Evolutionary conservation across 2,113 vertebrate species (phyloP).

Genomic region (Fukomys damarensis): DNA sequence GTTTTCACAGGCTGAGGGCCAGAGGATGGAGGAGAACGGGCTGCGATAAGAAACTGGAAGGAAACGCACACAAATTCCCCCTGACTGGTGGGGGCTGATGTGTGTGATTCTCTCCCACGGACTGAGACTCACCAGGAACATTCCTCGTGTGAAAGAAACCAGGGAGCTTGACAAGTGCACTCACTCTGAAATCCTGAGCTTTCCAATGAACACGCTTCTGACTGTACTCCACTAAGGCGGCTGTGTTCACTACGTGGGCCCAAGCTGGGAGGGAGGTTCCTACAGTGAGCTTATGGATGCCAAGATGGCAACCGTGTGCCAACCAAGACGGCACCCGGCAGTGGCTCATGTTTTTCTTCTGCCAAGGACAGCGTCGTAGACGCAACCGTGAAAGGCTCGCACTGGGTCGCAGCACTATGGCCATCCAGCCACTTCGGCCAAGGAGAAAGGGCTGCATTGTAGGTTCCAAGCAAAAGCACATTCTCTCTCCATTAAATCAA

Average conservation of each 20-base stretch:
- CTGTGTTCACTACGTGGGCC: neutral
- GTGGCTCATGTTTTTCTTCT: neutral
- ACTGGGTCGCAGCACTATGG: neutral
- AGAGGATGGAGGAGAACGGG: constrained; percentile 34
- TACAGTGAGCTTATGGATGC: neutral
- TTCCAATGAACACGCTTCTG: neutral
- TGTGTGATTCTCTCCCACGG: neutral
- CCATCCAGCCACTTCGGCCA: constrained; percentile 18
- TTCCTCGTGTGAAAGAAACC: neutral
- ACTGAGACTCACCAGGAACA: neutral
- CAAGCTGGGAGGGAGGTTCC: neutral
- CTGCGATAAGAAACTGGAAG: constrained; percentile 64
- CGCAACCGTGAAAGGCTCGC: neutral
- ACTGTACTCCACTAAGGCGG: neutral
- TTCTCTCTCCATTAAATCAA: constrained; percentile 44
- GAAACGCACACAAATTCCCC: constrained; percentile 33
- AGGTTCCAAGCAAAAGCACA: constrained; percentile 60
- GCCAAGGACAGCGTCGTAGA: neutral
- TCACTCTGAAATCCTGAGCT: neutral
- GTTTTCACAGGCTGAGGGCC: constrained; percentile 72
- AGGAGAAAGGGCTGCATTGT: constrained; percentile 22
- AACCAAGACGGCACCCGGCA: no score
- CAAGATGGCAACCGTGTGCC: neutral
- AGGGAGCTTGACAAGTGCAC: neutral
- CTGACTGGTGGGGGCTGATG: neutral